Evolutionary conservation across 2,113 vertebrate species (phyloP).

Genomic region (Galeopterus variegatus): DNA sequence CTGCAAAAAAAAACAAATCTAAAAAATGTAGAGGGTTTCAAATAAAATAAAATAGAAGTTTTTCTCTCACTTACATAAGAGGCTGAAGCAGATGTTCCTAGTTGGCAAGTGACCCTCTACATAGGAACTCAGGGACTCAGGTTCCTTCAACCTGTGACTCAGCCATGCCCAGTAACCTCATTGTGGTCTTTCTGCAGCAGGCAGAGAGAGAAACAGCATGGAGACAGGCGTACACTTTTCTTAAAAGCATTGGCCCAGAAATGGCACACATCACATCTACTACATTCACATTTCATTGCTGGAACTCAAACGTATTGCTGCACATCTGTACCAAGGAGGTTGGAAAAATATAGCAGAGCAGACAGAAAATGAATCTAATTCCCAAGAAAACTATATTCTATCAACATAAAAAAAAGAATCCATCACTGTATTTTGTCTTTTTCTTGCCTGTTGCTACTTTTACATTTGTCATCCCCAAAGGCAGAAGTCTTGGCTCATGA

Average conservation of each 20-base stretch:
- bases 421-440: conserved; percentile 16
- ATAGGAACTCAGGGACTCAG: neutral
- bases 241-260: neutral
- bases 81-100: neutral
- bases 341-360: neutral
- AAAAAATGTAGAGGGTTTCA: neutral
- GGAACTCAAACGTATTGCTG: neutral
- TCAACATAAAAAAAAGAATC: conserved; percentile 35
- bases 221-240: neutral
- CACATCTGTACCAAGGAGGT: neutral
- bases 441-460: conserved; percentile 41
- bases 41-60: neutral
- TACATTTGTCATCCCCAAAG: conserved; percentile 44
- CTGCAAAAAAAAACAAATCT: conserved; percentile 21
- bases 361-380: conserved; percentile 46
- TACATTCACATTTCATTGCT: neutral
- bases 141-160: neutral
- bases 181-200: neutral
- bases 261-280: neutral
- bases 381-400: conserved; percentile 44
- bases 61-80: neutral
- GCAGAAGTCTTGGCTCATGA: conserved; percentile 49
- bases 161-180: neutral
- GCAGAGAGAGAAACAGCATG: neutral
- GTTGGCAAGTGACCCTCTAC: neutral